Base-by-base conservation (phyloP, 2,113 vertebrate species). In the Globicephala melas region DNA sequence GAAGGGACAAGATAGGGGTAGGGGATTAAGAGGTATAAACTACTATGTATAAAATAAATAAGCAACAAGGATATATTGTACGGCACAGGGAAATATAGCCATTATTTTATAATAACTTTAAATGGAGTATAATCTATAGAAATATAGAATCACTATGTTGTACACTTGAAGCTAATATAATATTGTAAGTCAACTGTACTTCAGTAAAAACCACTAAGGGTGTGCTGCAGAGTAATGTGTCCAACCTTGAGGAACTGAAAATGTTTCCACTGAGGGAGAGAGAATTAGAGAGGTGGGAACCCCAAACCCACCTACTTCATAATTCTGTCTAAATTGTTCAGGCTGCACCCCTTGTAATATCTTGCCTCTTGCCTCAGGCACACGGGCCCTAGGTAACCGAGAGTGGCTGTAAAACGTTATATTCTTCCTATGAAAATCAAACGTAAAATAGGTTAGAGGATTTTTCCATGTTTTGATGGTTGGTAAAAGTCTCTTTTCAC, bases 401-500 rank as follows among this genome's bases (percentile, higher is more conserved):
- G 55, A 87, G 10, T 7, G 60, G 62, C 73, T 47, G 31, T 63
- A 92, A 62, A n/a, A 71, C 67, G 55, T 89, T 58, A 47, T 82
- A 44, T 77, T 94, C n/a, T 95, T 79, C 47, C 26, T 33, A 44
- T 73, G 85, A 92, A 96, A 95, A 82, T 82, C 41, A 84, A 89
- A 81, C 55, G 12, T 88, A 58, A 86, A 50, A 62, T 63, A 89
- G 44, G 11, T 89, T 77, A 67, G 33, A 73, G 31, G n/a, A 44
- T 76, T 47, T 13, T 9, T 6, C 55, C 36, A 1, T 82, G 83
- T 94, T 94, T 97, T 88, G 83, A 79, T 91, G 92, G 73, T 94
- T 85, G 96, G 70, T 67, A 77, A 93, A 95, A 97, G 80, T 55
- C 95, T 93, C 97, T 97, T 62, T 90, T 91, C 95, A 94, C 88